These are phyloP conservation scores for Diaprepes abbreviatus DNA, from an alignment of 2,888 invertebrate species.

Conservation along the genomic window DNA sequence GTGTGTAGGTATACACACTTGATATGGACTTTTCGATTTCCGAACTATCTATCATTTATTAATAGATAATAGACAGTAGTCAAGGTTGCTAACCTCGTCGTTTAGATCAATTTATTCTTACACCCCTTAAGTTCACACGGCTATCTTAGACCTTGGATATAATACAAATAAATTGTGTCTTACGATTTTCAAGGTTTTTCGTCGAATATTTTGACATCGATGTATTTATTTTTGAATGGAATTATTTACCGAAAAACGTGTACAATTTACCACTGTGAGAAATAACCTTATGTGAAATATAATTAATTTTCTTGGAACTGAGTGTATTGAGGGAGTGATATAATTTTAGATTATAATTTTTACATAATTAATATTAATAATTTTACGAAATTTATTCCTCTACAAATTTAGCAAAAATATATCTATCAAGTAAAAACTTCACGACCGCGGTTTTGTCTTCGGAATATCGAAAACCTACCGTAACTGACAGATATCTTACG, in stretches of 20 bases:
- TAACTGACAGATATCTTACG: too few relatives aligned
- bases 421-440: too few relatives aligned
- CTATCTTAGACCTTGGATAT: not conserved
- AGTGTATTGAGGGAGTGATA: too few relatives aligned
- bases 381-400: too few relatives aligned
- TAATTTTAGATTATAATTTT: too few relatives aligned
- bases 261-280: not conserved
- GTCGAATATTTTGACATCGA: not conserved
- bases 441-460: too few relatives aligned
- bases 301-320: not conserved
- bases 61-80: not conserved
- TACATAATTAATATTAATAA: too few relatives aligned
- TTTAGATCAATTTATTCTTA: not conserved
- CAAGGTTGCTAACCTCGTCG: not conserved
- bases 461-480: too few relatives aligned
- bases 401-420: too few relatives aligned
- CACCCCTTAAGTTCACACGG: not conserved
- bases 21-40: not conserved
- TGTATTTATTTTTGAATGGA: not conserved
- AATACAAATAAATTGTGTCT: not conserved
- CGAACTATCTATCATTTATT: not conserved
- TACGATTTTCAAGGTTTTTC: not conserved
- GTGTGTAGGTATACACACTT: too few relatives aligned
- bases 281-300: not conserved
- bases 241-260: not conserved